Base-by-base conservation (phyloP, 92 coral and sea anemone genomes). In the Phenganax marumi region DNA sequence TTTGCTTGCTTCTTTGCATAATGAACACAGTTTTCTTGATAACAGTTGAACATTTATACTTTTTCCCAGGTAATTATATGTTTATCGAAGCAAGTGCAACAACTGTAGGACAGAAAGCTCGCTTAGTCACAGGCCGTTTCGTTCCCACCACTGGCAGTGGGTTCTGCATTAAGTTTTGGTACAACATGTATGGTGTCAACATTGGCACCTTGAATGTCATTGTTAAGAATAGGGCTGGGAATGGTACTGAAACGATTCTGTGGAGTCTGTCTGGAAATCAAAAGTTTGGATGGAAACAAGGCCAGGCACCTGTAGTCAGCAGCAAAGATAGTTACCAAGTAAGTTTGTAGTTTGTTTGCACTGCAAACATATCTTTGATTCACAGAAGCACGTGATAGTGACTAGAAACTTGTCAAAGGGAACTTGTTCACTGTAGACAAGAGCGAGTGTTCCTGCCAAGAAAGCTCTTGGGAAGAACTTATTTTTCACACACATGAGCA, bases 191-290 rank as follows among this genome's bases (percentile, higher is more conserved):
- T 66, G 98, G 98, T 0, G 87, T 86, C 7, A 73, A 91, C 69
- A 90, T 95, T 52, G 98, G 98, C 9, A 89, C 91, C 2, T 76
- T 95, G 50, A 95, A 92, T 77, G 96, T 95, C 12, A 19, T 92
- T 26, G 86, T 95, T 55, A 95, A 95, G 77, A 92, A 91, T 53
- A 89, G 93, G 26, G 89, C 97, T 18, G 98, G 98, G 0, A 95
- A 92, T 61, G 16, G 54, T 8, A 77, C 97, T 2, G 98, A 95
- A 88, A 83, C 17, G 16, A 68, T 92, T 24, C 88, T 89, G 66
- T 95, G 98, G 98, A 87, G 97, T 24, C 84, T 95, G 52, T 81
- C 95, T 12, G 98, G 98, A 19, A 95, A 92, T 82, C 95, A 91
- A 69, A 83, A 79, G 26, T 79, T 85, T 75, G 84, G 89, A 26